A percentile compares a stretch with the other conserved stretches of the same genome.
Evolutionary conservation across 2,888 invertebrate genomes (phyloP).

Genomic region (Agrochola circellaris): DNA sequence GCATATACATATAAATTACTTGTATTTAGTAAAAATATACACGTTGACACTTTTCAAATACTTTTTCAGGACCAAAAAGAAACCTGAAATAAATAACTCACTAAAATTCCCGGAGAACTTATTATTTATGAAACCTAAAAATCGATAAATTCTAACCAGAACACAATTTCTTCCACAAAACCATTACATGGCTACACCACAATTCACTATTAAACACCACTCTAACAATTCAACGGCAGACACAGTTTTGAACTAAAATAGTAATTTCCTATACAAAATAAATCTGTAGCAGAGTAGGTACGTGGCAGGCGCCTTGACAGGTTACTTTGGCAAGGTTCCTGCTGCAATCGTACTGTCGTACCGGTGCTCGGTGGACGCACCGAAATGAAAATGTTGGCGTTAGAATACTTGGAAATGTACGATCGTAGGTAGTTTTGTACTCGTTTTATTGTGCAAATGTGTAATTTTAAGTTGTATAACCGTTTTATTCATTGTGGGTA

Average conservation of each 20-base stretch:
- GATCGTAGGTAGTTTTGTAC: constrained; percentile 15
- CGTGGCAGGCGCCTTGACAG: constrained; percentile 71
- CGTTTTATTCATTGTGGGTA: neutral
- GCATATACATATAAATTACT: neutral
- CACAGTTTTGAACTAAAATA: constrained; percentile 48
- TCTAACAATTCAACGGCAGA: constrained; percentile 19
- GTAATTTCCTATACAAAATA: constrained; percentile 63
- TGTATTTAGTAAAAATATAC: neutral
- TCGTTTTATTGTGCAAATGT: neutral
- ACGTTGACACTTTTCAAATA: neutral
- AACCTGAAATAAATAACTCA: neutral
- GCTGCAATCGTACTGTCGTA: constrained; percentile 64
- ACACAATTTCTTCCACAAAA: neutral
- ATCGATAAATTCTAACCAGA: constrained; percentile 7
- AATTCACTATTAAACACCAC: constrained; percentile 27
- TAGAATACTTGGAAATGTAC: constrained; percentile 38
- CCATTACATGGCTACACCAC: constrained; percentile 4
- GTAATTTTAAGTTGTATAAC: neutral
- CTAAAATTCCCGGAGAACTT: neutral
- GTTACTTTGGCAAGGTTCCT: constrained; percentile 82
- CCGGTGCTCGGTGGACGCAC: constrained; percentile 65
- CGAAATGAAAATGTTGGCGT: constrained; percentile 68
- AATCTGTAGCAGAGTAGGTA: constrained; percentile 67
- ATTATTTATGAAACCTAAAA: constrained; percentile 9
- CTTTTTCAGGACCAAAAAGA: neutral